Percentiles rank a stretch among this genome's conserved stretches.
Evolutionary conservation across 2,888 invertebrate genomes (phyloP).

Genomic region (Apotomis turbidana): DNA sequence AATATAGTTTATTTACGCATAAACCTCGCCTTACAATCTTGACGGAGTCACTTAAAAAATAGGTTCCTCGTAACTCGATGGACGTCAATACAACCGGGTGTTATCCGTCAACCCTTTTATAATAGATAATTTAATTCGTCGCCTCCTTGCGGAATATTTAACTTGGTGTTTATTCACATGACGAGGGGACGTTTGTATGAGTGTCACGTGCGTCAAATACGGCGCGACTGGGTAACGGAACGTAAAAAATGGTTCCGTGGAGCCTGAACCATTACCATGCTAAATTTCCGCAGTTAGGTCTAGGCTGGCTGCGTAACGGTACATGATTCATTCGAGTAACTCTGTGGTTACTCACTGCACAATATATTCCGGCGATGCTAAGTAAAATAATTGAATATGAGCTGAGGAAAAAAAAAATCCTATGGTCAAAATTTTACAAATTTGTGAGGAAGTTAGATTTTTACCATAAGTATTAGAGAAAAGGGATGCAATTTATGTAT

Average conservation of each 20-base stretch:
- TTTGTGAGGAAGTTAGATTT: too few relatives aligned
- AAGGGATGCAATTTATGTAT: too few relatives aligned
- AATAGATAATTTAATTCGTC: slow-evolving; percentile 30
- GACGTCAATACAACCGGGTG: slow-evolving; percentile 16
- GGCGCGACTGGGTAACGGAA: slow-evolving; percentile 70
- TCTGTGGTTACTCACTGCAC: slow-evolving; percentile 22
- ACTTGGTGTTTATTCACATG: slow-evolving; percentile 54
- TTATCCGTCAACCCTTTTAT: slow-evolving; percentile 35
- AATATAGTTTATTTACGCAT: slow-evolving; percentile 59
- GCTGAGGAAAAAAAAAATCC: too few relatives aligned
- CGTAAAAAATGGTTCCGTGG: slow-evolving; percentile 59
- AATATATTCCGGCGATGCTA: not conserved
- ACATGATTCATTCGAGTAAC: slow-evolving; percentile 40
- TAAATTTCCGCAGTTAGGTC: slow-evolving; percentile 64
- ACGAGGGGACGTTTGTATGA: slow-evolving; percentile 58
- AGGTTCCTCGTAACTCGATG: slow-evolving; percentile 42
- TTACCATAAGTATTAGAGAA: too few relatives aligned
- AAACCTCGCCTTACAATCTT: slow-evolving; percentile 54
- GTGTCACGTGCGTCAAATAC: slow-evolving; percentile 60
- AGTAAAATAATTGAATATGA: too few relatives aligned
- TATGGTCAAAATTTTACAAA: too few relatives aligned
- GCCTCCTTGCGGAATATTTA: slow-evolving; percentile 33
- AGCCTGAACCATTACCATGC: slow-evolving; percentile 62
- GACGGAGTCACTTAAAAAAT: slow-evolving; percentile 19
- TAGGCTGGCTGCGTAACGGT: slow-evolving; percentile 57